Evolutionary conservation across 2,888 invertebrate species (phyloP), one percentile per base, ranked within the genome.

Genomic region (Ophonus ardosiacus): DNA sequence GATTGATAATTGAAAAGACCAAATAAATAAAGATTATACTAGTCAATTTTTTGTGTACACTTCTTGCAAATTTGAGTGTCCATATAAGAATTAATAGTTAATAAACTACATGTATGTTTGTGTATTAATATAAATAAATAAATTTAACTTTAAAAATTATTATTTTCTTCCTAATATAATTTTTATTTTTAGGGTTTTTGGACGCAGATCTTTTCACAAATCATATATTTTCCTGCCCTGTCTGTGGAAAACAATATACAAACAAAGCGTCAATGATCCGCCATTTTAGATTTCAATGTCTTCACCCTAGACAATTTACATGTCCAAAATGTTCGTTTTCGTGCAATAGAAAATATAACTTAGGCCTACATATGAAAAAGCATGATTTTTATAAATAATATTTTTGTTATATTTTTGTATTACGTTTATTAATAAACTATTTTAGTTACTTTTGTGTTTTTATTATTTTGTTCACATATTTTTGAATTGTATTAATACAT

Each of bases 241-340:
- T 15, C 0, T 83, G 83, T 74, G 74, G 83, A 74, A 76, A 21
- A 24, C 40, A 17, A 4, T 76, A 83, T 56, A 43, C 43, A 8
- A 83, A 43, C 21, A 83, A 76, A 76, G 31, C 38, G n/a, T 74
- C 83, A 76, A 83, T 83, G 76, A 43, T 76, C 17, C 38, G 76
- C 17, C 74, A 83, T 74, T 74, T 61, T 76, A 59, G 18, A 21
- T 83, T 40, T 61, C 83, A 83, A 21, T 74, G 83, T 59, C 57
- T 21, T 21, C 24, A 82, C 24, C 82, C 82, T 31, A 38, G 31
- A 38, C 82, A 82, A 18, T 82, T 82, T 24, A 82, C 68, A 13
- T 82, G 82, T 15, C 18, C 31, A 6, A 21, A 13, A 71, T 82
- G 82, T 57, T 15, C 56, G 13, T 82, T 57, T 56, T 57, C 56